These are phyloP conservation scores for Aldrovandia affinis DNA, from an alignment of 2,797 vertebrate species.

Conservation along the genomic window DNA sequence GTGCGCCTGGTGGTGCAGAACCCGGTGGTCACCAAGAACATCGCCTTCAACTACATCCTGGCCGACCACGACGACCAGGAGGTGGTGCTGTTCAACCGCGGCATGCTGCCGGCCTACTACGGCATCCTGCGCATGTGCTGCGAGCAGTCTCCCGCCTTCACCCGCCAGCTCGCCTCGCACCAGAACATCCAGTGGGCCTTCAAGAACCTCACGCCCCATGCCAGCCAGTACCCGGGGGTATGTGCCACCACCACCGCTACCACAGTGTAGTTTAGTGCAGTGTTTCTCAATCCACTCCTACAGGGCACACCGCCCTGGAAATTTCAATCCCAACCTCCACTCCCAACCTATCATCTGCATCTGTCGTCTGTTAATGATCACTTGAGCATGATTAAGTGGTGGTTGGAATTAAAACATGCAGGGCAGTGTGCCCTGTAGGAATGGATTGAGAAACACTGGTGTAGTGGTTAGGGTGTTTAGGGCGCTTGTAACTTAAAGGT, in stretches of 20 bases:
- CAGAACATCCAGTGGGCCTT: conserved; percentile 99
- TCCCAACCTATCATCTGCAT: too few species aligned
- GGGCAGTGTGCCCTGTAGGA: too few species aligned
- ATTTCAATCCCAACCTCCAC: too few species aligned
- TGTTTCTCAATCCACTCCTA: too few species aligned
- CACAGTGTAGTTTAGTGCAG: too few species aligned
- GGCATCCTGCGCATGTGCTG: conserved; percentile 98
- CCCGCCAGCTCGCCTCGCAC: conserved; percentile 93
- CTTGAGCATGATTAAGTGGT: too few species aligned
- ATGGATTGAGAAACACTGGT: too few species aligned
- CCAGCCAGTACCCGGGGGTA: conserved; percentile 98
- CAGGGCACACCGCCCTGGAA: too few species aligned
- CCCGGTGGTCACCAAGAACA: conserved; percentile 97
- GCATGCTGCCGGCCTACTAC: conserved; percentile 98
- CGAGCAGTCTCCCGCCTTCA: conserved; percentile 94
- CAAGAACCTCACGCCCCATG: conserved; percentile 97
- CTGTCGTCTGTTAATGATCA: too few species aligned
- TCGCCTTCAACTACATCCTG: conserved; percentile 99
- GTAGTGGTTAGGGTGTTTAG: too few species aligned
- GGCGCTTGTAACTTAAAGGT: too few species aligned
- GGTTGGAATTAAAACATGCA: too few species aligned
- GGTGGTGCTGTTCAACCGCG: conserved; percentile 98
- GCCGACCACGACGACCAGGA: conserved; percentile 99
- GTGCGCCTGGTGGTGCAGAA: conserved; percentile 98
- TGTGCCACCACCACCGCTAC: conserved; percentile 44